Conservation (phyloP, 2,888 invertebrate genomes). For the Perizoma affinitatum region DNA sequence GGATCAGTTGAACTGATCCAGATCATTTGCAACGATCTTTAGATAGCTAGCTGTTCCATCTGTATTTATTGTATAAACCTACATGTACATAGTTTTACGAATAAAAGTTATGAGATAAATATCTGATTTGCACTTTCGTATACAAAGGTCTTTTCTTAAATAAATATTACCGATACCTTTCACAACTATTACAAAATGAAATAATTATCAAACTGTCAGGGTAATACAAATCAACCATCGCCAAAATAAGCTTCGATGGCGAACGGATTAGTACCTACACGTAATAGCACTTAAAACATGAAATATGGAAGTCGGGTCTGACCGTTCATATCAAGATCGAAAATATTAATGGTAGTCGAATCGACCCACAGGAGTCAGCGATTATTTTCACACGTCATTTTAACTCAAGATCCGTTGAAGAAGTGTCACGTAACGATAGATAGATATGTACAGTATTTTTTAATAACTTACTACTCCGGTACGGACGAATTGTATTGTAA, state of each 20-base stretch:
- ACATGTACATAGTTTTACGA: too few species aligned
- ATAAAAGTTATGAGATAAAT: too few species aligned
- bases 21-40: too few species aligned
- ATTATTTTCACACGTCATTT: neutral
- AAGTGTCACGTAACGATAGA: too few species aligned
- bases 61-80: too few species aligned
- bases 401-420: too few species aligned
- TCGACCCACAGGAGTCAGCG: neutral
- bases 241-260: constrained; percentile 16
- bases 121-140: too few species aligned
- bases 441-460: too few species aligned
- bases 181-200: neutral
- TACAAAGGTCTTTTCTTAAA: neutral
- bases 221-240: constrained; percentile 7
- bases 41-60: too few species aligned
- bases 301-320: constrained; percentile 65
- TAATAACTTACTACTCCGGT: too few species aligned
- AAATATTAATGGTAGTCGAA: constrained; percentile 52
- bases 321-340: constrained; percentile 53
- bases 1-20: too few species aligned
- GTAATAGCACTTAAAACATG: constrained; percentile 75
- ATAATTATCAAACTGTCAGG: constrained; percentile 9
- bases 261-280: constrained; percentile 52
- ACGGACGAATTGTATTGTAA: too few species aligned
- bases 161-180: neutral